Conservation (phyloP, 1,140 invertebrate genomes). For the Pogonus chalceus region DNA sequence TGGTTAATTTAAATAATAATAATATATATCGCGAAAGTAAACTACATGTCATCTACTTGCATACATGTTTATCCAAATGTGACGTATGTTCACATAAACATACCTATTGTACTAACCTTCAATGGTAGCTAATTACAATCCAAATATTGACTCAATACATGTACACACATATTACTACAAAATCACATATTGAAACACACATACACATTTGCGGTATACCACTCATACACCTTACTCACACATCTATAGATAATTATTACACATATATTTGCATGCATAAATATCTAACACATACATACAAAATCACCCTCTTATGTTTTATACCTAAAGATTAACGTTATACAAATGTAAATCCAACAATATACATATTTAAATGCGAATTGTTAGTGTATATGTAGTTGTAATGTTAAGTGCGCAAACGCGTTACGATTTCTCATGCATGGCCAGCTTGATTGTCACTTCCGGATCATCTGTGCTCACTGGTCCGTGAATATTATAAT, state of each 20-base stretch:
- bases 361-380: background rate
- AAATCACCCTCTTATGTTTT: background rate
- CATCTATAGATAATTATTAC: too few relatives aligned
- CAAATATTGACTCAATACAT: background rate
- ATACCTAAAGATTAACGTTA: background rate
- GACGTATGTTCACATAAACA: background rate
- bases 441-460: constrained; percentile 4
- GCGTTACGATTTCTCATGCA: constrained; percentile 1
- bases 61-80: too few relatives aligned
- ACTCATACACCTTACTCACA: too few relatives aligned
- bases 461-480: background rate
- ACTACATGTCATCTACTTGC: too few relatives aligned
- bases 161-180: background rate
- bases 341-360: background rate
- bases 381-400: background rate
- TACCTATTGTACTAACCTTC: constrained; percentile 3
- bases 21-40: too few relatives aligned
- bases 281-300: background rate
- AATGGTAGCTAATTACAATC: background rate
- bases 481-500: background rate
- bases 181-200: background rate
- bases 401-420: too few relatives aligned
- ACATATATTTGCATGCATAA: background rate
- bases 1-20: too few relatives aligned
- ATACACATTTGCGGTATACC: too few relatives aligned